These are phyloP conservation scores for western clawed frog (Xenopus tropicalis) DNA, from an alignment of 2,113 vertebrate species.

Conservation along the genomic window UCB_Xtro_10.0 CM004443.2:148740501-148741000, in stretches of 20 bases:
- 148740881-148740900: conserved; percentile 69
- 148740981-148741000: too few relatives aligned
- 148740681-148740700: too few relatives aligned
- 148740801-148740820: conserved; percentile 65
- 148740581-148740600: conserved; percentile 70
- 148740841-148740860: conserved; percentile 69
- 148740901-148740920: conserved; percentile 69
- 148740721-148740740: too few relatives aligned
- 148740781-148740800: conserved; percentile 55
- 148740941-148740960: neutral
- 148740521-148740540: conserved; percentile 77
- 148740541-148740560: conserved; percentile 73
- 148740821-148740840: conserved; percentile 69
- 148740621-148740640: neutral
- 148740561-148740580: conserved; percentile 73
- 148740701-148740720: too few relatives aligned
- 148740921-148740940: neutral
- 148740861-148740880: conserved; percentile 63
- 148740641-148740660: neutral
- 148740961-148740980: too few relatives aligned
- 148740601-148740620: conserved; percentile 63
- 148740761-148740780: conserved; percentile 37
- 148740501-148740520: neutral
- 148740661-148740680: too few relatives aligned
- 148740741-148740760: too few relatives aligned